Percentiles rank a stretch among this genome's conserved stretches.
Evolutionary conservation across 2,888 invertebrate genomes (phyloP).

Genomic region (Caenorhabditis angaria): DNA sequence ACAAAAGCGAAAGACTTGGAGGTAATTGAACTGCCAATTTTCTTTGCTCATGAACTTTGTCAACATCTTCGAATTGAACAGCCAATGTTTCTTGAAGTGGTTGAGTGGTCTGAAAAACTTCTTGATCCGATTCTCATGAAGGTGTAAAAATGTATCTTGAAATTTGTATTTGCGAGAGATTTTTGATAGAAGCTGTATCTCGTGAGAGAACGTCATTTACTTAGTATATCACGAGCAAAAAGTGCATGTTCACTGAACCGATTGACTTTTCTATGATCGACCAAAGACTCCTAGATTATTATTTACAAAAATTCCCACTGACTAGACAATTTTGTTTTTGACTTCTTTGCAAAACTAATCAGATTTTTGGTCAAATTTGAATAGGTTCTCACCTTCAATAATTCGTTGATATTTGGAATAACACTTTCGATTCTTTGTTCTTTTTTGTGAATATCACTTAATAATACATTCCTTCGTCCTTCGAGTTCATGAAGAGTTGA

Average conservation of each 20-base stretch:
- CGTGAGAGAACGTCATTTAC: too few relatives aligned
- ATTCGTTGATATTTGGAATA: conserved; percentile 42
- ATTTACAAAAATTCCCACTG: not conserved
- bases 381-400: conserved; percentile 31
- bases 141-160: too few relatives aligned
- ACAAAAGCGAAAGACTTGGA: conserved; percentile 36
- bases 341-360: too few relatives aligned
- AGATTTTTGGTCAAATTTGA: too few relatives aligned
- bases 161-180: too few relatives aligned
- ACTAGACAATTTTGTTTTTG: not conserved
- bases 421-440: conserved; percentile 52
- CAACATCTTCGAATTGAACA: conserved; percentile 32
- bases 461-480: conserved; percentile 55
- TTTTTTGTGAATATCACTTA: conserved; percentile 62
- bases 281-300: too few relatives aligned
- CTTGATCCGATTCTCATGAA: too few relatives aligned
- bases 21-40: conserved; percentile 41
- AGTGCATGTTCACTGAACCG: too few relatives aligned
- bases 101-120: conserved; percentile 32
- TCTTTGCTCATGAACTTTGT: conserved; percentile 17
- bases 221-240: too few relatives aligned
- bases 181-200: too few relatives aligned
- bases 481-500: conserved; percentile 56
- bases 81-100: conserved; percentile 52
- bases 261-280: too few relatives aligned